Percentiles rank a stretch among this genome's conserved stretches.
These are phyloP conservation scores for Palythoa caribaeorum DNA, from an alignment of 92 coral and sea anemone genomes.

Conservation along the genomic window DNA sequence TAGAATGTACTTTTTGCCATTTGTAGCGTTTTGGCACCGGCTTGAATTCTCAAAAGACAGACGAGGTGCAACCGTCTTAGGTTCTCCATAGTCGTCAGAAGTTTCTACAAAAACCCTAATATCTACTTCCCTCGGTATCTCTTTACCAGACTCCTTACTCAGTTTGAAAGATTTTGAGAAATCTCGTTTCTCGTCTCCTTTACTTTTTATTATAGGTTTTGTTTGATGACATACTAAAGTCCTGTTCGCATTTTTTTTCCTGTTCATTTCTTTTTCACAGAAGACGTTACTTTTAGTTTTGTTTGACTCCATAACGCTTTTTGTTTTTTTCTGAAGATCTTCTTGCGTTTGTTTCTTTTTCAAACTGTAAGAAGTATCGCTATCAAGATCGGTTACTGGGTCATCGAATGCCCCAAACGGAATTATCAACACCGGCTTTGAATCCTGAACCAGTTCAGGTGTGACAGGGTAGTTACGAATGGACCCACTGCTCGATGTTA, in stretches of 20 bases:
- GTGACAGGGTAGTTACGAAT: background rate
- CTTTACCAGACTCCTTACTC: background rate
- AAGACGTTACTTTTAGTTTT: background rate
- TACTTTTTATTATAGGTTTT: background rate
- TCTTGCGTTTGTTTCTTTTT: slow-evolving; percentile 23
- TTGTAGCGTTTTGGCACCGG: background rate
- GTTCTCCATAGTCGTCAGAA: no score
- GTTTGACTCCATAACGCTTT: background rate
- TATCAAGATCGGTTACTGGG: slow-evolving; percentile 66
- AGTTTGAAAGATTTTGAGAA: background rate
- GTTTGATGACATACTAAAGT: background rate
- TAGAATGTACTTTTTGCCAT: background rate
- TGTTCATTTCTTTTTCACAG: background rate
- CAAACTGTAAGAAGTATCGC: background rate
- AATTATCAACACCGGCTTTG: slow-evolving; percentile 72
- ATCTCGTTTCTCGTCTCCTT: slow-evolving; percentile 12
- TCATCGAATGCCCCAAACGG: slow-evolving; percentile 92
- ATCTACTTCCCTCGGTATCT: background rate
- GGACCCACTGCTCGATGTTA: slow-evolving; percentile 17
- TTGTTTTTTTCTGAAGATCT: background rate
- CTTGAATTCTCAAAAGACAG: background rate
- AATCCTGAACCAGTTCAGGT: slow-evolving; percentile 1
- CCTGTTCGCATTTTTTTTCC: background rate
- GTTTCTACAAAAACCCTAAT: background rate
- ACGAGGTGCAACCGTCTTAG: background rate